Evolutionary conservation across 2,888 invertebrate genomes (phyloP), one percentile per base, ranked within the genome.

Genomic region (Yponomeuta cagnagella): DNA sequence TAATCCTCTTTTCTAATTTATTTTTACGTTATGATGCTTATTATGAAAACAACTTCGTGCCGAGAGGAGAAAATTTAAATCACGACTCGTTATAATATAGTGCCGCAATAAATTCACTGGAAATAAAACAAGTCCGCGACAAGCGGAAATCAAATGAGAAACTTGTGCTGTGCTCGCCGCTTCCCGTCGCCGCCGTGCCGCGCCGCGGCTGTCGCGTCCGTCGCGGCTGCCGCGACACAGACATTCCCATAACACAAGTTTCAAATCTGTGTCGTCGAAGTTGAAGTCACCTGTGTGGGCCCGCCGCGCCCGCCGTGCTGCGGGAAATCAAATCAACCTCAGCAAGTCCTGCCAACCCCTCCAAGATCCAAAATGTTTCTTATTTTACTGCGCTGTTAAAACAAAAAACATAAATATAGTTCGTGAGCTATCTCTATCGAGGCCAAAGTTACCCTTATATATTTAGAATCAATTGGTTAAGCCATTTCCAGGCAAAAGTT

Each of bases 101-200:
- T 68, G 48, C 31, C 31, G 68, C 58, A 68, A 68, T 68, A 68
- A 68, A 68, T 68, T 68, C 52, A 48, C 23, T 10, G 8, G 30
- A 12, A 68, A 68, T 68, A 52, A 68, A 68, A 68, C 68, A 68
- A 68, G 30, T 31, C 52, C 52, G 52, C 30, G 68, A 68, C 68
- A 68, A 48, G 30, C 68, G 68, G 68, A 68, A 68, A 68, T 68
- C 68, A 68, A 68, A 68, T 52, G 68, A 48, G 52, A 10, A 68
- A 68, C 68, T 68, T 68, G 68, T 30, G 30, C 67, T 43, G 12
- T 15, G 52, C 52, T 58, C 52, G 52, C 52, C 52, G 52, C 52
- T 3, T 58, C 52, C 15, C 15, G 52, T 58, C 52, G 52, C 52
- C 15, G 52, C 52, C 43, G 43, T 15, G 52, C 15, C 52, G 52